Evolutionary conservation across 2,797 vertebrate genomes (phyloP).

Genomic region (Cygnus olor): DNA sequence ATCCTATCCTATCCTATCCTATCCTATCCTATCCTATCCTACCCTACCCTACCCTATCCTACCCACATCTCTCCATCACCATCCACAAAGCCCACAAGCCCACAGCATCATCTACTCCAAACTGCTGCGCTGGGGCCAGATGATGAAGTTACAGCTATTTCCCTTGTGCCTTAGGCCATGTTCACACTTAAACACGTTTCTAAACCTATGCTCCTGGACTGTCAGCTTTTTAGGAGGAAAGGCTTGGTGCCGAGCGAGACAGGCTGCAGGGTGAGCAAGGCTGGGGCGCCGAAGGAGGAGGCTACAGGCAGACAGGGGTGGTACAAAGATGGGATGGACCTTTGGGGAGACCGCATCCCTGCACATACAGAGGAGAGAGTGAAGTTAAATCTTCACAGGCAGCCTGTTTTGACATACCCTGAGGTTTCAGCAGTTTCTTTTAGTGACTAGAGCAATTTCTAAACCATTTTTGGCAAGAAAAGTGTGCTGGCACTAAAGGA

Average conservation of each 20-base stretch:
- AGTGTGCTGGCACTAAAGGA: neutral
- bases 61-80: neutral
- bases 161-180: neutral
- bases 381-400: neutral
- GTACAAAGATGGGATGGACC: neutral
- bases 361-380: neutral
- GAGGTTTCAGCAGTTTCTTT: neutral
- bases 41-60: too few species aligned
- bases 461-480: neutral
- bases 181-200: neutral
- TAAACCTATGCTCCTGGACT: neutral
- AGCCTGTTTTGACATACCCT: neutral
- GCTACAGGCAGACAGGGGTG: neutral
- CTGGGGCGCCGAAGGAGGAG: rapidly evolving
- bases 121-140: neutral
- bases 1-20: neutral
- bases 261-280: neutral
- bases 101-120: neutral
- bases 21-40: neutral
- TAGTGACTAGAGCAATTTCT: neutral
- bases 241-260: neutral
- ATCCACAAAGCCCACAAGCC: neutral
- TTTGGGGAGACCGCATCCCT: rapidly evolving
- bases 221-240: neutral
- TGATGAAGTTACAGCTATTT: neutral